Conservation (phyloP, 2,113 vertebrate genomes). For the Alosa alosa region DNA sequence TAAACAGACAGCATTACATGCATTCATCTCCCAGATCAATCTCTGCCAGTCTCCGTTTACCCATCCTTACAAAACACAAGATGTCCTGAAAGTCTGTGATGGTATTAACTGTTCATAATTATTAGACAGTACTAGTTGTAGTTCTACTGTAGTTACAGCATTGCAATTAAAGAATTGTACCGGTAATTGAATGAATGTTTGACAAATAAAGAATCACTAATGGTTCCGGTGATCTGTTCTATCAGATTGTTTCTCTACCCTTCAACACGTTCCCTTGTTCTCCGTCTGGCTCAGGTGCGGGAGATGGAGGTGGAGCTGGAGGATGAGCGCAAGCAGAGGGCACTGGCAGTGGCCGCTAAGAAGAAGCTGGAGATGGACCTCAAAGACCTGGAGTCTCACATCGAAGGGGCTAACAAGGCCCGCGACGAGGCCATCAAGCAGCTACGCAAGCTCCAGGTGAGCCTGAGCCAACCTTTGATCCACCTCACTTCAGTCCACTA, state of each 20-base stretch:
- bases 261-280: not conserved
- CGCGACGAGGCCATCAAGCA: constrained; percentile 96
- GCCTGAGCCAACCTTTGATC: too few species aligned
- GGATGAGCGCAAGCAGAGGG: constrained; percentile 93
- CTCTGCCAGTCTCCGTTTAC: not conserved
- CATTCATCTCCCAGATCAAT: not conserved
- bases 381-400: constrained; percentile 92
- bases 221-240: not conserved
- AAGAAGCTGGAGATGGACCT: constrained; percentile 98
- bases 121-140: not conserved
- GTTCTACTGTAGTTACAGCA: not conserved
- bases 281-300: constrained; percentile 75
- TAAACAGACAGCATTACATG: not conserved
- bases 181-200: too few species aligned
- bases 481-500: not conserved
- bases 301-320: constrained; percentile 95
- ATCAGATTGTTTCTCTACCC: not conserved
- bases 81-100: not conserved
- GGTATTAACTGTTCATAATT: not conserved
- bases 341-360: constrained; percentile 86
- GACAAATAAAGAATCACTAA: too few species aligned
- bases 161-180: not conserved
- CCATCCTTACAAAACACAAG: not conserved
- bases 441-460: constrained; percentile 91
- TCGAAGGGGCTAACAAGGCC: constrained; percentile 90